Base-by-base conservation (phyloP, 2,797 vertebrate species). In the Pteropus rufus region DNA sequence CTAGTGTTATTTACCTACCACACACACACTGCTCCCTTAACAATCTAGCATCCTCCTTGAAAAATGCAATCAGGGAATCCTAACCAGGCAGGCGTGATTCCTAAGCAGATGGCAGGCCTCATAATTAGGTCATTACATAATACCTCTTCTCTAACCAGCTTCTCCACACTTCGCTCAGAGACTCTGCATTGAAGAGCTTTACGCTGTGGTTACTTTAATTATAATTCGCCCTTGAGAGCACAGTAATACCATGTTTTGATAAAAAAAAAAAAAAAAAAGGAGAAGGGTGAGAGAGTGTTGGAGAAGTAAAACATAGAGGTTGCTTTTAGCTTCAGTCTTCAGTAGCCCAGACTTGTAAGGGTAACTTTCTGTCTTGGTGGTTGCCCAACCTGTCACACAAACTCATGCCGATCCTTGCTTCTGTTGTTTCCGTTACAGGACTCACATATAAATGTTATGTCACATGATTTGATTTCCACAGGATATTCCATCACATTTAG, bases 41-140 rank as follows among this genome's bases (percentile, higher is more conserved):
- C 41, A 85, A 86, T 81, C 77, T 54, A 94, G 73, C 77, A 81
- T 91, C 72, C 76, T 97, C 69, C 95, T 94, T 79, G 89, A 97
- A 81, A 96, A 90, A 81, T 67, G 80, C 80, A 92, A 96, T 93
- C 90, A 92, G 88, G 65, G 85, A 87, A 91, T 91, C 88, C 94
- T 97, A 97, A 94, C 73, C 85, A 97, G 92, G 93, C 95, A 97
- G 92, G 95, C 84, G 0, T 96, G 97, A 97, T 96, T 97, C 76
- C 58, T 93, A 95, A 96, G 95, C 97, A 97, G 97, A 98, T 97
- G 97, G 97, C 69, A 96, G 95, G 82, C 90, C 79, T 97, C 95
- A 96, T 95, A 97, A 98, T 92, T 97, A 95, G 97, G 97, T 96
- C 95, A 97, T 97, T 96, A 97, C 95, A 92, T 97, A 97, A 97